Conservation (phyloP, 2,113 vertebrate genomes). For the Agapornis roseicollis region DNA sequence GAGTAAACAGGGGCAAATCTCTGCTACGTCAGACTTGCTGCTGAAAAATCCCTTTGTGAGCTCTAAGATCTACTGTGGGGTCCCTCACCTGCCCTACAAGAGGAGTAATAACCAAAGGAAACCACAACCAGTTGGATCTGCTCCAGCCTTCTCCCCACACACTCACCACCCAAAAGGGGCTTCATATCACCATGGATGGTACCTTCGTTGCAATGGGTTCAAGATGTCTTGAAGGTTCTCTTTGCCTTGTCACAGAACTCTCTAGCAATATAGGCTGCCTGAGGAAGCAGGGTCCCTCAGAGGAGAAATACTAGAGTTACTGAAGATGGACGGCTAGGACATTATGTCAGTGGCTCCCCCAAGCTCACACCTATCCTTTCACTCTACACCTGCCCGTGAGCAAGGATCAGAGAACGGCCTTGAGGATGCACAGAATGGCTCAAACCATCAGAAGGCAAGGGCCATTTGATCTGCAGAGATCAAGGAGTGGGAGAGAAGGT, state of each 20-base stretch:
- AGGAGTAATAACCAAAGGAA: not conserved
- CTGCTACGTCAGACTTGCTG: not conserved
- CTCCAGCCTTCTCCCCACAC: not conserved
- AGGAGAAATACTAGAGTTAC: not conserved
- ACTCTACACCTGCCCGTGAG: not conserved
- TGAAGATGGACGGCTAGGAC: not conserved
- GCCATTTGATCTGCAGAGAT: constrained; percentile 30
- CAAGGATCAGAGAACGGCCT: not conserved
- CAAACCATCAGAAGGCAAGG: not conserved
- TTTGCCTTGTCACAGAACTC: not conserved
- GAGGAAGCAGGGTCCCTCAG: not conserved
- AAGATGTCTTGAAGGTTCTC: not conserved
- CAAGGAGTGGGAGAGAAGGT: not conserved
- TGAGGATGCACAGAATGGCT: not conserved
- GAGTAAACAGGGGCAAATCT: not conserved
- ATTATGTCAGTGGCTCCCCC: not conserved
- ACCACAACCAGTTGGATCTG: not conserved
- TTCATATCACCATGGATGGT: not conserved
- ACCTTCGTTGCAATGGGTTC: not conserved
- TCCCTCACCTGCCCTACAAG: not conserved
- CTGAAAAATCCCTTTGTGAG: not conserved
- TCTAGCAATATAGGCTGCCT: not conserved
- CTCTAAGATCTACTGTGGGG: not conserved
- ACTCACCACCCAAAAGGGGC: not conserved
- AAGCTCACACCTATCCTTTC: not conserved